These are phyloP conservation scores for Cirrhinus mrigala DNA, from an alignment of 2,797 vertebrate genomes.

Conservation along the genomic window DNA sequence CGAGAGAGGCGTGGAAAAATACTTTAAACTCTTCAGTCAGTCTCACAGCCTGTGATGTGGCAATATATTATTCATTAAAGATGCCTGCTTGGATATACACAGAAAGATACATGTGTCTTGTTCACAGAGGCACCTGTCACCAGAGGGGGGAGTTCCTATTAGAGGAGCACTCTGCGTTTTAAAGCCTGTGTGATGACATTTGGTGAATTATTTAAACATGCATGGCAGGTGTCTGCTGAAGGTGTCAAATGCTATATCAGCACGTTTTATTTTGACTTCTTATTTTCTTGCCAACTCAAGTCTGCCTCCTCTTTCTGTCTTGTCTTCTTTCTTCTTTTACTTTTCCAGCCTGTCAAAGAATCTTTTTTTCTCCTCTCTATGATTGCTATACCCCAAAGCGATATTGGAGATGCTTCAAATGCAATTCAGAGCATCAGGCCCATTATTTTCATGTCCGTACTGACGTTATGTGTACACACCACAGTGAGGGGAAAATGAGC, in stretches of 20 bases:
- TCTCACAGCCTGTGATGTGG: slow-evolving; percentile 54
- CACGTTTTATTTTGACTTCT: slow-evolving; percentile 59
- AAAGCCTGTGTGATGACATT: slow-evolving; percentile 61
- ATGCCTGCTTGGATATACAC: slow-evolving; percentile 53
- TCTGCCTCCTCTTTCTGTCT: slow-evolving; percentile 59
- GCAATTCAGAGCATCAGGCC: slow-evolving; percentile 65
- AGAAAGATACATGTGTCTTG: slow-evolving; percentile 46
- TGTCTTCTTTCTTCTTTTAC: slow-evolving; percentile 55
- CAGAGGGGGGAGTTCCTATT: slow-evolving; percentile 44
- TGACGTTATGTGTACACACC: slow-evolving; percentile 31
- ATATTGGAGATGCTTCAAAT: slow-evolving; percentile 52
- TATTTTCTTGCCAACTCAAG: slow-evolving; percentile 49
- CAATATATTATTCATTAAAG: slow-evolving; percentile 67
- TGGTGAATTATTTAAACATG: slow-evolving; percentile 64
- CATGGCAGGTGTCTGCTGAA: slow-evolving; percentile 74
- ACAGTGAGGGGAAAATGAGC: slow-evolving; percentile 25
- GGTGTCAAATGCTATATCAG: slow-evolving; percentile 68
- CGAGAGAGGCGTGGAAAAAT: background rate
- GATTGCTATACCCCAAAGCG: slow-evolving; percentile 67
- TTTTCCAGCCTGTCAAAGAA: slow-evolving; percentile 46
- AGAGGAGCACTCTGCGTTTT: slow-evolving; percentile 50
- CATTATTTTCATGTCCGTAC: slow-evolving; percentile 55
- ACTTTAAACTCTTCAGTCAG: slow-evolving; percentile 28
- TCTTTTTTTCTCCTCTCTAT: slow-evolving; percentile 26
- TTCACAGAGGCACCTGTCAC: slow-evolving; percentile 61